Evolutionary conservation across 2,888 invertebrate species (phyloP).

Genomic region (Alloplasta piceator): DNA sequence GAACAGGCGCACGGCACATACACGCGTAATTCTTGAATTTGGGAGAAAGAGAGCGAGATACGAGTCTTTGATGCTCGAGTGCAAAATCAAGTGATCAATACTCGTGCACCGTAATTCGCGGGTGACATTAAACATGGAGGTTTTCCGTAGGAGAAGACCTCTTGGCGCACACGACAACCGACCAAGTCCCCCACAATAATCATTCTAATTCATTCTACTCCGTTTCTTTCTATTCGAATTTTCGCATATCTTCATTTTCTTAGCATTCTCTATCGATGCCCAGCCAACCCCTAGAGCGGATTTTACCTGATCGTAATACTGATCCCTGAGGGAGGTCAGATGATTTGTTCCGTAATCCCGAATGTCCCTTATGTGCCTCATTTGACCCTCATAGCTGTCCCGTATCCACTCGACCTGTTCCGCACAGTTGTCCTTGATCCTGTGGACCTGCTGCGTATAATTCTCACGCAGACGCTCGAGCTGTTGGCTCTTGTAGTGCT

Average conservation of each 20-base stretch:
- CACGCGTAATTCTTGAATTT: too few relatives aligned
- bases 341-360: slow-evolving; percentile 96
- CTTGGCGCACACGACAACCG: too few relatives aligned
- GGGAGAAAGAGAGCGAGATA: too few relatives aligned
- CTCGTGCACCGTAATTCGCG: too few relatives aligned
- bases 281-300: neutral
- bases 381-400: slow-evolving; percentile 94
- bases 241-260: neutral
- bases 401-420: slow-evolving; percentile 98
- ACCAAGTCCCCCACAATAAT: too few relatives aligned
- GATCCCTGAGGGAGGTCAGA: slow-evolving; percentile 93
- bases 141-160: too few relatives aligned
- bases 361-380: slow-evolving; percentile 93
- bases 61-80: too few relatives aligned
- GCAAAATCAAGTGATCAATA: too few relatives aligned
- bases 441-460: slow-evolving; percentile 95
- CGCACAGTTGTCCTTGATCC: slow-evolving; percentile 96
- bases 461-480: slow-evolving; percentile 95
- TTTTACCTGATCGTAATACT: slow-evolving; percentile 95
- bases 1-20: too few relatives aligned
- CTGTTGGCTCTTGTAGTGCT: slow-evolving; percentile 94
- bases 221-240: neutral
- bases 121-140: too few relatives aligned
- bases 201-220: neutral
- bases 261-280: neutral